Conservation (phyloP, 2,888 invertebrate species). For the Chesias legatella region DNA sequence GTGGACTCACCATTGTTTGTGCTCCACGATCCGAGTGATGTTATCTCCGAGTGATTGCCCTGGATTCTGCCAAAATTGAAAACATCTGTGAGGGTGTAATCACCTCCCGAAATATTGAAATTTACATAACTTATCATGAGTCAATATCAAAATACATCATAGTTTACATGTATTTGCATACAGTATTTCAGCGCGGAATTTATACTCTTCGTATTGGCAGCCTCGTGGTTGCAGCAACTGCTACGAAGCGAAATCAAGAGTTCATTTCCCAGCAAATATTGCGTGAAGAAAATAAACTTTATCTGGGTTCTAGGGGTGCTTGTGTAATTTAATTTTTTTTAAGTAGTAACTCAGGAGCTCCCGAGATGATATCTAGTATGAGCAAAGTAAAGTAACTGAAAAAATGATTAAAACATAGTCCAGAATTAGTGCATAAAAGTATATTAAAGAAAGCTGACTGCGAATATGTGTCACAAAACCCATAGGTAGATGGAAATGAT, state of each 20-base stretch:
- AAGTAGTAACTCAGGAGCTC: too few species aligned
- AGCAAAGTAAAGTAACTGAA: too few species aligned
- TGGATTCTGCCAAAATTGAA: constrained; percentile 67
- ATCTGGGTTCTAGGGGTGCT: too few species aligned
- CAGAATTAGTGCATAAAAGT: too few species aligned
- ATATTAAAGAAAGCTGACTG: neutral
- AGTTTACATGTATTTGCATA: neutral
- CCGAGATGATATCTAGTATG: too few species aligned
- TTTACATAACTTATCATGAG: neutral
- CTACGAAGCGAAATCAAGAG: too few species aligned
- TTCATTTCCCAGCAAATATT: too few species aligned
- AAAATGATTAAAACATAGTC: too few species aligned
- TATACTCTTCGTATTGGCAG: neutral
- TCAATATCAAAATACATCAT: neutral
- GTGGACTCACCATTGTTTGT: constrained; percentile 34
- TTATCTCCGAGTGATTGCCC: constrained; percentile 53
- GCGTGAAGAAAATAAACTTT: too few species aligned
- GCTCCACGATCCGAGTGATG: constrained; percentile 47
- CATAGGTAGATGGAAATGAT: constrained; percentile 7
- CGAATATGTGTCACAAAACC: neutral
- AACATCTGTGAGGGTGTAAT: constrained; percentile 47
- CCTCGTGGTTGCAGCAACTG: too few species aligned
- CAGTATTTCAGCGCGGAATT: neutral
- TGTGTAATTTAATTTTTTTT: too few species aligned
- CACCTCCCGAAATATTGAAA: constrained; percentile 36